Percentiles rank a stretch among this genome's conserved stretches.
Evolutionary conservation across 2,888 invertebrate species (phyloP).

Genomic region (Acronicta alni): DNA sequence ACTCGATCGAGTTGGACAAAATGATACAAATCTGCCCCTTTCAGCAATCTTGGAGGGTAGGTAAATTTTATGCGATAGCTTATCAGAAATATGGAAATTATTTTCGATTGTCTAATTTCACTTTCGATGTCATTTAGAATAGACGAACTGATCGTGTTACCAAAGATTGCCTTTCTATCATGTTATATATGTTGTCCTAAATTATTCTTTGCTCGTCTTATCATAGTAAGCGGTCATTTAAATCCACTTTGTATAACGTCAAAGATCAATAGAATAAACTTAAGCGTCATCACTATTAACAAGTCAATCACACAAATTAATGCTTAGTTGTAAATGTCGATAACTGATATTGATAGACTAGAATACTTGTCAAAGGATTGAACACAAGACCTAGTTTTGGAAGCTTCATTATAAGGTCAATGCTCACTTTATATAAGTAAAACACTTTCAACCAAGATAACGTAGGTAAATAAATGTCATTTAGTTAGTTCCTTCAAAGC

Average conservation of each 20-base stretch:
- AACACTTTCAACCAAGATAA: constrained; percentile 13
- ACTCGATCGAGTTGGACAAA: constrained; percentile 67
- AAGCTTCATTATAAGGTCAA: not conserved
- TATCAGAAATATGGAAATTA: no score
- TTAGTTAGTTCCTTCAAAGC: no score
- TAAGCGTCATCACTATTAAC: not conserved
- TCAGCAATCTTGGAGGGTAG: constrained; percentile 12
- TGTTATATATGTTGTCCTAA: no score
- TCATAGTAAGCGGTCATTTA: constrained; percentile 2
- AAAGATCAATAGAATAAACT: constrained; percentile 19
- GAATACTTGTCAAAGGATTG: not conserved
- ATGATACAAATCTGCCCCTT: constrained; percentile 65
- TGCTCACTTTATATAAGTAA: constrained; percentile 17
- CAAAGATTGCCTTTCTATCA: no score
- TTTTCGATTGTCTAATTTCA: no score
- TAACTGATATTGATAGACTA: not conserved
- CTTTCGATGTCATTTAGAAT: no score
- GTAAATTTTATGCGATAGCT: not conserved
- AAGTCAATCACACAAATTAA: not conserved
- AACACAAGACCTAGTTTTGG: constrained; percentile 2
- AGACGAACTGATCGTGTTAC: no score
- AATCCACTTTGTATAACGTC: constrained; percentile 10
- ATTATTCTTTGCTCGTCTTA: constrained; percentile 8
- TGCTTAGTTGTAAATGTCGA: not conserved
- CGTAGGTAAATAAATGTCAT: no score